phyloP scores from a whole-genome alignment of 2,113 vertebrate species.

The Budorcas taxicolor region DNA sequence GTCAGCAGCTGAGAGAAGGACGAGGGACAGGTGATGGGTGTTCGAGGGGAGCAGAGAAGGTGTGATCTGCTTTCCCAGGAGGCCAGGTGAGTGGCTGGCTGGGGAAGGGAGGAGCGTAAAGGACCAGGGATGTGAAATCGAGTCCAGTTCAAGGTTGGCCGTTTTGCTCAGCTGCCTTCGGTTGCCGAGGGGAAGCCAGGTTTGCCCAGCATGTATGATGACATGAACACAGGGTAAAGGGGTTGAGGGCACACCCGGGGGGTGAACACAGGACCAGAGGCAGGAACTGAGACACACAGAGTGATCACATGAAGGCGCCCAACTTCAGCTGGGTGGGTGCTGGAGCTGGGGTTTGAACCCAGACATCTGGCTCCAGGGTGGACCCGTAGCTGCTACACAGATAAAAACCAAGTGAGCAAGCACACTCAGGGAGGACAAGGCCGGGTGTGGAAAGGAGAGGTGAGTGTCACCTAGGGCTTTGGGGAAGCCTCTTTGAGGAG shows the following conservation, averaged over 20 bases:
- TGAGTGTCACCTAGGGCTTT: not conserved
- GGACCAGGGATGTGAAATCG: not conserved
- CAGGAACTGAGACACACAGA: not conserved
- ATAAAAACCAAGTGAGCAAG: not conserved
- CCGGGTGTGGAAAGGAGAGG: too few relatives aligned
- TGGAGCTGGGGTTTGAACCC: not conserved
- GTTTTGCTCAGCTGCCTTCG: not conserved
- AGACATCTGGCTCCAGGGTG: not conserved
- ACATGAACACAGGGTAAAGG: fast-evolving
- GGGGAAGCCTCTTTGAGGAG: not conserved
- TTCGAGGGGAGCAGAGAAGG: not conserved
- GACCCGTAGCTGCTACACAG: not conserved
- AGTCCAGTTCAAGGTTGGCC: not conserved
- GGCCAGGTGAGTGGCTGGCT: too few relatives aligned
- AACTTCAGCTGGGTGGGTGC: not conserved
- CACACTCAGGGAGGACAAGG: not conserved
- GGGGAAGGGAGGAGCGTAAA: not conserved
- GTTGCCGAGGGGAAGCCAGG: fast-evolving
- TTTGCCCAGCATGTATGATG: fast-evolving
- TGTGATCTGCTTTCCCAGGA: not conserved
- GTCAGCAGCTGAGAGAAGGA: not conserved
- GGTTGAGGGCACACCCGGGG: fast-evolving
- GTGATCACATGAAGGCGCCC: fast-evolving
- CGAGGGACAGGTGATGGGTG: too few relatives aligned
- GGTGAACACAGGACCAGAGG: too few relatives aligned